phyloP scores from a whole-genome alignment of 2,113 vertebrate species.

The Otocyon megalotis region DNA sequence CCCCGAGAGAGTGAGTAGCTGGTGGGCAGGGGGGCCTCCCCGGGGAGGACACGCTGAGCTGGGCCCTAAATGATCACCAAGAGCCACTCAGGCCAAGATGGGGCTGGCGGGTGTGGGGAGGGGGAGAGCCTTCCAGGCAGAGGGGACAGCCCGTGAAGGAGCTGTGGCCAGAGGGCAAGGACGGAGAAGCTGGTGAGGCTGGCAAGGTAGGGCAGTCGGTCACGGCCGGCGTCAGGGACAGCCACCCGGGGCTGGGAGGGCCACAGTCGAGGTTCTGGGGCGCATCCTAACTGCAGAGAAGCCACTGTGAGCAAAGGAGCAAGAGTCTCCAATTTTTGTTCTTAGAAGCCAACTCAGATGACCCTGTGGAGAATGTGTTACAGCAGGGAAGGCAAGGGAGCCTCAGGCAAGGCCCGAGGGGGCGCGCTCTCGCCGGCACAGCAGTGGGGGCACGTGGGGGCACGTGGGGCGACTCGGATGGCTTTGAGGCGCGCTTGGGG shows the following conservation, averaged over 20 bases:
- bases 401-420: not conserved
- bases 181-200: not conserved
- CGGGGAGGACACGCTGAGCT: not conserved
- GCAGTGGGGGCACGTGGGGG: not conserved
- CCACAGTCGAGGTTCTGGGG: not conserved
- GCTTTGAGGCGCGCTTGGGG: not conserved
- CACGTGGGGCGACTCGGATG: not conserved
- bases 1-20: not conserved
- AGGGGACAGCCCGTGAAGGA: not conserved
- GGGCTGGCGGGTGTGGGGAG: fast-evolving
- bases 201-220: not conserved
- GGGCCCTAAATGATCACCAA: not conserved
- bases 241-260: not conserved
- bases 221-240: not conserved
- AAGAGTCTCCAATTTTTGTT: not conserved
- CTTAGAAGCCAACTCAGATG: not conserved
- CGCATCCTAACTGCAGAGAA: not conserved
- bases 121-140: not conserved
- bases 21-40: not conserved
- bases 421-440: fast-evolving
- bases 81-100: not conserved
- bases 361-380: fast-evolving
- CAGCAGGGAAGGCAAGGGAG: not conserved
- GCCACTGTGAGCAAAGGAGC: not conserved
- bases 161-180: not conserved